Evolutionary conservation across 2,797 vertebrate species (phyloP), one percentile per base, ranked within the genome.

Genomic region (Lacerta agilis): DNA sequence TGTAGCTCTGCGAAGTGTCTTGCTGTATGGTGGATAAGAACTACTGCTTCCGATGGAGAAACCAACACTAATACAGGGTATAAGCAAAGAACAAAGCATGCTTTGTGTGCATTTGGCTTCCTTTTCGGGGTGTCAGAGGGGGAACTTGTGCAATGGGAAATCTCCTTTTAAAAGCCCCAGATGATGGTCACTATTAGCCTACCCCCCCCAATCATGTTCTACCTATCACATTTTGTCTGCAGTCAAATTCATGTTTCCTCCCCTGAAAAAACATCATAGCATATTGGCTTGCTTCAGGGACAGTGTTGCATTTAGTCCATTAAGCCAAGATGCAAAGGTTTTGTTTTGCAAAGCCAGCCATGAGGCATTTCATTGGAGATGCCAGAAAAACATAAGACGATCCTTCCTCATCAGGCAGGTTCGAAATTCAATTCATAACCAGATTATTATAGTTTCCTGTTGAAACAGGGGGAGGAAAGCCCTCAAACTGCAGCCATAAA

Each of bases 201-300:
- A n/a, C 13, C 27, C 69, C 29, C 7, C 61, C 23, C 17, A 29
- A 29, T 18, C 76, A 87, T 90, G 91, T 88, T 76, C 82, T 17
- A 58, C 27, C 8, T 25, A 36, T 84, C 86, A 6, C 25, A 45
- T 90, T 91, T 94, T 79, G 55, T 75, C 86, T 25, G 45, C 8
- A 92, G 90, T 91, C 83, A 69, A 87, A 77, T 61, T 87, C 5
- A 80, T 64, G 71, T 86, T 91, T 93, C 1, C 92, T 86, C 38
- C 43, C 87, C 61, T 92, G 91, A 92, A 90, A 87, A 86, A 82
- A 85, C 49, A 29, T 20, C 76, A 49, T 49, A 29, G 86, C n/a
- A 15, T 88, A 76, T 93, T 94, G 85, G 80, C 64, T 90, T 89
- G 33, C 67, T 87, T 91, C 72, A 81, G 45, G 79, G 79, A 88